Percentiles rank a stretch among this genome's conserved stretches.
Conservation (phyloP, 2,888 invertebrate species). For the Altica lythri region DNA sequence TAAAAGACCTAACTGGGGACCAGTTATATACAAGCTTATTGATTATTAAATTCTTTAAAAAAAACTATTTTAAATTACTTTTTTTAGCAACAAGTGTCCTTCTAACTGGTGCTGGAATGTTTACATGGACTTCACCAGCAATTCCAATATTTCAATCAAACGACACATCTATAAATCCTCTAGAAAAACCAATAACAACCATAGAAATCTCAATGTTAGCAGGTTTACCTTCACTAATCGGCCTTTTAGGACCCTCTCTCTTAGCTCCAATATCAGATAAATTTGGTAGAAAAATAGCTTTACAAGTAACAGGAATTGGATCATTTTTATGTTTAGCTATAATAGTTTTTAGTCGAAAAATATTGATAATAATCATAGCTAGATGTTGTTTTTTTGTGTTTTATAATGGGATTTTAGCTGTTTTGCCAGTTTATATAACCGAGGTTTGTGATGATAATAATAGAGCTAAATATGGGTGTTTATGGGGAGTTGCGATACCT, state of each 20-base stretch:
- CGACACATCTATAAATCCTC: background rate
- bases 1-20: no score
- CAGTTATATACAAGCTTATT: no score
- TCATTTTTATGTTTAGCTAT: background rate
- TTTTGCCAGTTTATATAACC: slow-evolving; percentile 6
- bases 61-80: background rate
- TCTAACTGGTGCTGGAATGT: background rate
- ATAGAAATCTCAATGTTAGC: slow-evolving; percentile 9
- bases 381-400: background rate
- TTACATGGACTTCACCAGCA: slow-evolving; percentile 10
- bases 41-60: background rate
- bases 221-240: slow-evolving; percentile 5
- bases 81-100: background rate
- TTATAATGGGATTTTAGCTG: background rate
- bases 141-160: background rate
- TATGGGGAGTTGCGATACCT: background rate
- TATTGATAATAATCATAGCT: background rate
- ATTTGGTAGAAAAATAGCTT: slow-evolving; percentile 9
- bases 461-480: slow-evolving; percentile 15
- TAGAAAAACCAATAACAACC: slow-evolving; percentile 1
- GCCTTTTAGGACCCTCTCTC: background rate
- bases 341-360: slow-evolving; percentile 11
- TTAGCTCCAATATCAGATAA: slow-evolving; percentile 6
- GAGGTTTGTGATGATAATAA: slow-evolving; percentile 24
- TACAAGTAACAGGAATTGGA: background rate